These are phyloP conservation scores for Cyclura pinguis DNA, from an alignment of 2,797 vertebrate species.

Conservation along the genomic window DNA sequence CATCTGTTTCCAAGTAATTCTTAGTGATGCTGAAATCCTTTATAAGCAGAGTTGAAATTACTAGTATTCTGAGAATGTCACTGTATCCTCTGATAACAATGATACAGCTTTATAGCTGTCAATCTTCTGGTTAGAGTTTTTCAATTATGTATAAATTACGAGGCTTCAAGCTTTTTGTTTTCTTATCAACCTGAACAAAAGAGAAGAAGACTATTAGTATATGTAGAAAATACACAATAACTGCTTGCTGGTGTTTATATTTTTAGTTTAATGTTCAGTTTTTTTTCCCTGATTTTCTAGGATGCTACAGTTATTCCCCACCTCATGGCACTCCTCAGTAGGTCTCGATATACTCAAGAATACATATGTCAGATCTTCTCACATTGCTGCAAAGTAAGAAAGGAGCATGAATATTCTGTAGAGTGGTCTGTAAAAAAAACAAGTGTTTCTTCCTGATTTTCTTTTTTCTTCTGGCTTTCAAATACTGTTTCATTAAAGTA, in stretches of 20 bases:
- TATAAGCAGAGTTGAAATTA: background rate
- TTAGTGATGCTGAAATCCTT: background rate
- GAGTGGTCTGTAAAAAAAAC: conserved; percentile 15
- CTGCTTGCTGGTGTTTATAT: conserved; percentile 34
- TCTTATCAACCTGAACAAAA: background rate
- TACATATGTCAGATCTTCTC: conserved; percentile 99
- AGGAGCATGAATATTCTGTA: conserved; percentile 56
- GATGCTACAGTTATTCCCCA: conserved; percentile 97
- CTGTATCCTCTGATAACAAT: background rate
- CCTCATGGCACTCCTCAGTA: conserved; percentile 95
- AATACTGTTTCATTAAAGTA: conserved; percentile 9
- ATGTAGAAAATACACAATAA: background rate
- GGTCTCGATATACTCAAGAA: conserved; percentile 94
- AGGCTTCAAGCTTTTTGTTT: background rate
- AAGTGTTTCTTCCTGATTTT: conserved; percentile 1
- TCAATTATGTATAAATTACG: background rate
- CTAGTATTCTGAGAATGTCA: background rate
- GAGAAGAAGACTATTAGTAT: background rate
- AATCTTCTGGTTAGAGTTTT: background rate
- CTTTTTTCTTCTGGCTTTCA: conserved; percentile 11
- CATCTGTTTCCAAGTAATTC: background rate
- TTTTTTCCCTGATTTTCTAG: conserved; percentile 76
- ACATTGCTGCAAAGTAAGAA: conserved; percentile 97
- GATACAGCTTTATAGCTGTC: background rate
- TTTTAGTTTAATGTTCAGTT: conserved; percentile 55